Evolutionary conservation across 2,113 vertebrate species (phyloP), one percentile per base, ranked within the genome.

Genomic region (Epinephelus fuscoguttatus): DNA sequence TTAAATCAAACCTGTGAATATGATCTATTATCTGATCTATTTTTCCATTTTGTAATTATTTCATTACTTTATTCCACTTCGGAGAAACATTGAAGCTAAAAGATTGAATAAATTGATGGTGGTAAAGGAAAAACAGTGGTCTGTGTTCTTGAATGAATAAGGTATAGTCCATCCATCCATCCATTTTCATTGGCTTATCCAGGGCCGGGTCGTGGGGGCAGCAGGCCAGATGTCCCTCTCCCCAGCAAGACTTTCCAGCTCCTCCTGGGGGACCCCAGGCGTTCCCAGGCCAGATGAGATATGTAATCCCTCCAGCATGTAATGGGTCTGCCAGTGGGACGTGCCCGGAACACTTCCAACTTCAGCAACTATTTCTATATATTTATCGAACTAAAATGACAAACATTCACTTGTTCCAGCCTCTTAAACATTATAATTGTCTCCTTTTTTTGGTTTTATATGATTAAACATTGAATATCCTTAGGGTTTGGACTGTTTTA

Each of bases 81-180:
- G 85, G 81, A 86, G 89, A 94, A 91, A 87, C 89, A 78, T 74
- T 94, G 85, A 94, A 93, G 94, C 89, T 93, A 89, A 95, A 94
- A 90, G 89, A 93, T 93, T 94, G 89, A 96, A 95, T 96, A 95
- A 96, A 95, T 90, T 90, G 61, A 92, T 93, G 94, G 93, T 95
- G 94, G 85, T 93, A 92, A 91, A 94, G 91, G 89, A 93, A 71
- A 82, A 69, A 17, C 30, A 4, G 2, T 63, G 2, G 68, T 76
- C 12, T 88, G 56, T 83, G 68, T 80, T 88, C 33, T 85, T 90
- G 57, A 80, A 11, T 89, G 13, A 53, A 67, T 37, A 37, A 37
- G 6, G 33, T 37, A 37, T 37, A 37, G 33, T 37, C 5, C 33
- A 7, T 61, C 7, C 2, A 7, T 61, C 7, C 2, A 10, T 2